Base-by-base conservation (phyloP, 2,888 invertebrate species). In the Agrochola lychnidis region DNA sequence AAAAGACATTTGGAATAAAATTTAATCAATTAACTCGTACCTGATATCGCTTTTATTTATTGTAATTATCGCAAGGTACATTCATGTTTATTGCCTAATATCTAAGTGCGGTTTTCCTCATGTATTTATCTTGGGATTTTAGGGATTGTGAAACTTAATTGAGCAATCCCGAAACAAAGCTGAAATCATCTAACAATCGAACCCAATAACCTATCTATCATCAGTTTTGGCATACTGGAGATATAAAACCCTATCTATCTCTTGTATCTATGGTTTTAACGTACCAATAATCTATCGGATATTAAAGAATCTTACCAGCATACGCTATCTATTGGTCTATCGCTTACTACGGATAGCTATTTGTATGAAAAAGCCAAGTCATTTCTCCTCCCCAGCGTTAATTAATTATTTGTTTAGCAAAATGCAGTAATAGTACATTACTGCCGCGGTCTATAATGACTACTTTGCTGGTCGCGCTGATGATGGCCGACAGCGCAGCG, bases 91-190 rank as follows among this genome's bases (percentile, higher is more conserved):
- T 53, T n/a, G 9, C 22, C 7, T 63, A 25, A 36, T 59, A 4
- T 45, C 22, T 16, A 25, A 25, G 5, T 57, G 63, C 40, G 16
- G 42, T 25, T 75, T 64, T 56, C 45, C 63, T 57, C 51, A 59
- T 25, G 14, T 75, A 22, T 51, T 53, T 64, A 10, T 45, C 14
- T 12, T 1, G 40, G 25, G 19, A 45, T 22, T 76, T 25, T 51
- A 40, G 6, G 56, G 36, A 64, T 57, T 51, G 25, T 48, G 19
- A 51, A 64, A 82, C 42, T 82, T 64, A 75, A 76, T 59, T 57
- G 36, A 59, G 51, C 25, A 76, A 53, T 59, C 22, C n/a, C 19
- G 14, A 76, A 61, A 66, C 30, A 42, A 45, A 75, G 42, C 1
- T 42, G 10, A 42, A 42, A 42, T 2, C 42, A 12, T 12, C 22